These are phyloP conservation scores for Sarcophaga variegata DNA, from an alignment of 2,888 invertebrate species.

Conservation along the genomic window DNA sequence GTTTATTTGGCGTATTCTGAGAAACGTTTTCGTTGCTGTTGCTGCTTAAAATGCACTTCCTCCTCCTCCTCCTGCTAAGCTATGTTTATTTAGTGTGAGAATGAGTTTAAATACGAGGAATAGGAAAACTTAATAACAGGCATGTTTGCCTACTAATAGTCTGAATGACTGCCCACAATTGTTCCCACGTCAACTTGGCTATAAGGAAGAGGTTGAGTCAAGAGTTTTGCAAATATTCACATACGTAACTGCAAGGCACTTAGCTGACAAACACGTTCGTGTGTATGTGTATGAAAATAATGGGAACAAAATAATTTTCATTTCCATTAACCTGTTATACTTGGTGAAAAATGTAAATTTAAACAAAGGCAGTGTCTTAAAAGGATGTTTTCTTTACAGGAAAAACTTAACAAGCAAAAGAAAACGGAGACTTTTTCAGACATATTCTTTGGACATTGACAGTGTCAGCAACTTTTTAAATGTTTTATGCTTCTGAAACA, in stretches of 20 bases:
- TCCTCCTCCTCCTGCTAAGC: neutral
- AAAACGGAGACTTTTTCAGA: too few species aligned
- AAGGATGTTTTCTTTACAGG: neutral
- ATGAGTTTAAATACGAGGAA: neutral
- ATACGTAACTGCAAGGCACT: neutral
- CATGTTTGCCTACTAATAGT: slow-evolving; percentile 2
- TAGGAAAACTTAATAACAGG: slow-evolving; percentile 19
- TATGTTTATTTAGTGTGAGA: slow-evolving; percentile 9
- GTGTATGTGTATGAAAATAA: slow-evolving; percentile 1
- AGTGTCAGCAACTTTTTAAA: too few species aligned
- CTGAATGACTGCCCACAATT: slow-evolving; percentile 37
- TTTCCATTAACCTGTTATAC: slow-evolving; percentile 27
- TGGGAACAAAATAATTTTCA: neutral
- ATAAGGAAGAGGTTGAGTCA: slow-evolving; percentile 29
- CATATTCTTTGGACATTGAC: too few species aligned
- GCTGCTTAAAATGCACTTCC: slow-evolving; percentile 40
- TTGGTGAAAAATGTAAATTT: neutral
- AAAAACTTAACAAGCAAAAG: too few species aligned
- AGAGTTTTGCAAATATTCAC: slow-evolving; percentile 35
- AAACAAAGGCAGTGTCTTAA: neutral
- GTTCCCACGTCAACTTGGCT: slow-evolving; percentile 16
- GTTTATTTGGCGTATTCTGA: slow-evolving; percentile 24
- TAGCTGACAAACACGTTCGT: neutral
- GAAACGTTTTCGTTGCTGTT: slow-evolving; percentile 14
- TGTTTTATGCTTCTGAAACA: too few species aligned